Evolutionary conservation across 35 echinoderm and acorn worm genomes (phyloP).

Genomic region (Ophioderma brevispina): DNA sequence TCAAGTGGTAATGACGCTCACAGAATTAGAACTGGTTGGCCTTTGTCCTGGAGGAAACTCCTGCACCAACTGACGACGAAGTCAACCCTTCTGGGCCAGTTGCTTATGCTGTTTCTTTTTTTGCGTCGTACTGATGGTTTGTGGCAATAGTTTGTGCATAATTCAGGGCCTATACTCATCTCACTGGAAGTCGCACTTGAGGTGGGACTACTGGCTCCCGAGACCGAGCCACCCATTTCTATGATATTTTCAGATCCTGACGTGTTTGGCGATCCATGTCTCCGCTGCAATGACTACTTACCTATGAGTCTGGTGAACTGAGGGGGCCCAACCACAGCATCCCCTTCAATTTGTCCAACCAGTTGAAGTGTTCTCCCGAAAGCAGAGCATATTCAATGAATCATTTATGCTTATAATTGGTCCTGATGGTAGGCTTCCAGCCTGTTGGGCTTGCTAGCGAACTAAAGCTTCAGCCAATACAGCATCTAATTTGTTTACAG

Average conservation of each 20-base stretch:
- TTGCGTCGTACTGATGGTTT: background rate
- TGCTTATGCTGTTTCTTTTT: background rate
- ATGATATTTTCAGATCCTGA: background rate
- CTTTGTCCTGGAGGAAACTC: background rate
- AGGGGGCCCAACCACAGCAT: background rate
- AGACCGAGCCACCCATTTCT: background rate
- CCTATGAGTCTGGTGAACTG: background rate
- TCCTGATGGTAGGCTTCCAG: background rate
- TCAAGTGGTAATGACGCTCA: constrained; percentile 67
- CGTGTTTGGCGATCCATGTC: background rate
- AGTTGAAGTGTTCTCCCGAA: background rate
- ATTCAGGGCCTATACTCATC: background rate
- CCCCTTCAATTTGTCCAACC: background rate
- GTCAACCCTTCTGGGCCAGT: background rate
- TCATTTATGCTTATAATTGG: background rate
- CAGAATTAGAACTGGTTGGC: background rate
- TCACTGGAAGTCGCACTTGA: background rate
- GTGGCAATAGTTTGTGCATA: background rate
- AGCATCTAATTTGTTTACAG: too few relatives aligned
- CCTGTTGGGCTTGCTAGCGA: background rate
- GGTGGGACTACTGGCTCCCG: background rate
- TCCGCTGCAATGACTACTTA: background rate
- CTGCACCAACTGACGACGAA: background rate
- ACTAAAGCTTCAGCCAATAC: background rate
- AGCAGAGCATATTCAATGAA: background rate